Conservation (phyloP, 2,888 invertebrate genomes). For the Lagria hirta region DNA sequence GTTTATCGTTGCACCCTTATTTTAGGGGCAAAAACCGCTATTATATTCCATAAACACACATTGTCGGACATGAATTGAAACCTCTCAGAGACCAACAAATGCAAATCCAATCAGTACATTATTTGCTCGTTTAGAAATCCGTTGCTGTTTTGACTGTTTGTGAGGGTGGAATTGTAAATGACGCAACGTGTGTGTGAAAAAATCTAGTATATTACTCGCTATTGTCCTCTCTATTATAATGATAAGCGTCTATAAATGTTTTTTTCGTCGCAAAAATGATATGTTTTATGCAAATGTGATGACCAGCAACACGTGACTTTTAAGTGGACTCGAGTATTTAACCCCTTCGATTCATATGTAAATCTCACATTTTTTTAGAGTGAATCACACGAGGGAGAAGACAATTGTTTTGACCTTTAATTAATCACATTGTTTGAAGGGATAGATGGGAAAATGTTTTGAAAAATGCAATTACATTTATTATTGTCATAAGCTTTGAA, state of each 20-base stretch:
- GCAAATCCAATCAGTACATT: constrained; percentile 47
- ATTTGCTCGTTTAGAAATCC: constrained; percentile 45
- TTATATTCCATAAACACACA: constrained; percentile 31
- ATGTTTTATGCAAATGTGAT: constrained; percentile 22
- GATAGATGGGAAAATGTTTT: no score
- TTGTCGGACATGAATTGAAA: constrained; percentile 24
- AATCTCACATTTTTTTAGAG: constrained; percentile 27
- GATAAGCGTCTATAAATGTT: no score
- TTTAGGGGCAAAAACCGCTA: constrained; percentile 23
- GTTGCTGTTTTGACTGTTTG: constrained; percentile 45
- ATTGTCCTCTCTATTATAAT: constrained; percentile 2
- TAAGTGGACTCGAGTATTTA: constrained; percentile 27
- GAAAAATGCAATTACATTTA: no score
- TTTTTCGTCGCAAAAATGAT: constrained; percentile 9
- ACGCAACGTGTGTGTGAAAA: constrained; percentile 21
- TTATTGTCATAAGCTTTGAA: no score
- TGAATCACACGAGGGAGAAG: constrained; percentile 13
- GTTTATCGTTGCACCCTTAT: constrained; percentile 25
- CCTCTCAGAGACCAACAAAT: constrained; percentile 26
- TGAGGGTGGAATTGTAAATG: constrained; percentile 36
- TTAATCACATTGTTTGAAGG: constrained; percentile 17
- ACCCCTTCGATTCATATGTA: constrained; percentile 37
- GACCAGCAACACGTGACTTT: constrained; percentile 28
- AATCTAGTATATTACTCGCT: constrained; percentile 7
- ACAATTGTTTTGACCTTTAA: constrained; percentile 11